Evolutionary conservation across 2,888 invertebrate species (phyloP).

Genomic region (Agrotis exclamationis): DNA sequence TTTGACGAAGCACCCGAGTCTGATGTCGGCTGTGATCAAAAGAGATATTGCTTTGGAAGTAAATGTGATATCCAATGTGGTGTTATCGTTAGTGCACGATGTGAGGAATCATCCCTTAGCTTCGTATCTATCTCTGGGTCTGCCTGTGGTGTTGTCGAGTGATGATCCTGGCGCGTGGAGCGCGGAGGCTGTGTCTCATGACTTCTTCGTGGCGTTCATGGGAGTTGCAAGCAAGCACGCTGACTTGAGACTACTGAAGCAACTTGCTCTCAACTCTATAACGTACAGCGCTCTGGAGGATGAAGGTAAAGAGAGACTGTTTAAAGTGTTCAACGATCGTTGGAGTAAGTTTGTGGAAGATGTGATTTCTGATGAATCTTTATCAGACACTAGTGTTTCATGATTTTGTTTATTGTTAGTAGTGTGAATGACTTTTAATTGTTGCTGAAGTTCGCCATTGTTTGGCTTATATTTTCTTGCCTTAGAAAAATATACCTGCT

Average conservation of each 20-base stretch:
- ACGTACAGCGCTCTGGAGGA: slow-evolving; percentile 91
- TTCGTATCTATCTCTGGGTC: slow-evolving; percentile 92
- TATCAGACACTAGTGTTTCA: slow-evolving; percentile 6
- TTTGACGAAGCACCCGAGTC: slow-evolving; percentile 93
- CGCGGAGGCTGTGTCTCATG: slow-evolving; percentile 94
- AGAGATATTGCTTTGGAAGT: slow-evolving; percentile 94
- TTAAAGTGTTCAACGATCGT: slow-evolving; percentile 71
- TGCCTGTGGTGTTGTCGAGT: slow-evolving; percentile 94
- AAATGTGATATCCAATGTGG: slow-evolving; percentile 95
- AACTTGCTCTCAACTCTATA: slow-evolving; percentile 94
- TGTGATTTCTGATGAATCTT: slow-evolving; percentile 58
- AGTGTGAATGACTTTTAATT: slow-evolving; percentile 9
- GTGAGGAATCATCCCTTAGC: slow-evolving; percentile 95
- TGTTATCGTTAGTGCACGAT: slow-evolving; percentile 93
- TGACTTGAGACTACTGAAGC: slow-evolving; percentile 94
- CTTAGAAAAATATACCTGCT: no score
- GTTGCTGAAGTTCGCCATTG: no score
- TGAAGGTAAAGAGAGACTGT: slow-evolving; percentile 71
- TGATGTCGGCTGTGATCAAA: slow-evolving; percentile 90
- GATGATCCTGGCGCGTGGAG: slow-evolving; percentile 96
- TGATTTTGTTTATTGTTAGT: not conserved
- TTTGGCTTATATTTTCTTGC: not conserved
- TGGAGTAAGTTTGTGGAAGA: slow-evolving; percentile 81
- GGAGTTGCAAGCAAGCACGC: slow-evolving; percentile 93
- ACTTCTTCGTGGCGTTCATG: slow-evolving; percentile 95